Base-by-base conservation (phyloP, 1,140 invertebrate species). In the Mesaphorura yosii region DNA sequence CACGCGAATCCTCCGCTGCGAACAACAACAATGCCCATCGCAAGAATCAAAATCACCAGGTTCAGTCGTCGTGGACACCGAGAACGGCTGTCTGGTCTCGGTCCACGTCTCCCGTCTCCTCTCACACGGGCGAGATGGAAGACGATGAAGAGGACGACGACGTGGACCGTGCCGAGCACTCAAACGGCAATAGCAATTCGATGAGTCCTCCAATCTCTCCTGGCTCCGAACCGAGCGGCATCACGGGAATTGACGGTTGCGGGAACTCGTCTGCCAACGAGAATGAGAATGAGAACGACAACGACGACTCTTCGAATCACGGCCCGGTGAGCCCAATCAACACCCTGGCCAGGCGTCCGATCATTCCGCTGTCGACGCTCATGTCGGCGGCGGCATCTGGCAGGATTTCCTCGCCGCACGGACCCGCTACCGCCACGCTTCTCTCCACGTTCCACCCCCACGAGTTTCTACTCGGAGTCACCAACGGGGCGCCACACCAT, bases 161-260 rank as follows among this genome's bases (percentile, higher is more conserved):
- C 19, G 29, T n/a, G 39, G 3, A 48, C 20, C 7, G n/a, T n/a
- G n/a, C n/a, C n/a, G n/a, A n/a, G n/a, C n/a, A 34, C 15, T 58
- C 40, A 51, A 66, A 20, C 68, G 69, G 66, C 65, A 65, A 51
- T 62, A 67, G 28, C 55, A 48, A 26, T 38, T 62, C 56, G 68
- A 25, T 58, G 34, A 69, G 72, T 61, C 68, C 68, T 12, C 66
- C 69, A 17, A 72, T 71, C 52, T 73, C 68, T 20, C 70, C 70
- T 5, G 68, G 69, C 17, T 69, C 68, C 40, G 68, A 74, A 62
- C 55, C 46, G 37, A 17, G 29, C 6, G 10, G 10, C 23, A 42
- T 6, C 23, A 22, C 17, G 40, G 10, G 7, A 22, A 22, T 10
- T 42, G 40, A 19, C 6, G 17, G 17, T 17, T n/a, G 40, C 23